Conservation (phyloP, 2,888 invertebrate genomes). For the Euphydryas editha region DNA sequence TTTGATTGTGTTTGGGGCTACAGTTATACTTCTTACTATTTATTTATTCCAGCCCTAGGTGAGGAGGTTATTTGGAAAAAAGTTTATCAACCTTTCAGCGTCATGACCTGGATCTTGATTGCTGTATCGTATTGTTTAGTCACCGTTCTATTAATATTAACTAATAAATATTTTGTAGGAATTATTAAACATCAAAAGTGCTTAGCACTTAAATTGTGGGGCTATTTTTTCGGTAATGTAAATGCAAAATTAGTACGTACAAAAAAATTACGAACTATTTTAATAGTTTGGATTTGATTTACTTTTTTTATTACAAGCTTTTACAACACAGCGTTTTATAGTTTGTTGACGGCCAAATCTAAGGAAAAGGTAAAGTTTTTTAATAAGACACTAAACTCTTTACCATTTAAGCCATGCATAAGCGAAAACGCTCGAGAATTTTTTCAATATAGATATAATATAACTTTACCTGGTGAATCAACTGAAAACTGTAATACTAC, state of each 20-base stretch:
- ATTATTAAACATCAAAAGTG: slow-evolving; percentile 41
- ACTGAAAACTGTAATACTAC: slow-evolving; percentile 49
- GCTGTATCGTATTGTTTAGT: slow-evolving; percentile 47
- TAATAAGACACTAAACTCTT: slow-evolving; percentile 45
- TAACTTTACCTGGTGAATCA: slow-evolving; percentile 49
- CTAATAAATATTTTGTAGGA: slow-evolving; percentile 36
- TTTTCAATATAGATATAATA: slow-evolving; percentile 54
- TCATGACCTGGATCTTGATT: slow-evolving; percentile 57
- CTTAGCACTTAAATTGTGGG: slow-evolving; percentile 55
- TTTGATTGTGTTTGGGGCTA: slow-evolving; percentile 64
- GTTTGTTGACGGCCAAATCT: slow-evolving; percentile 55
- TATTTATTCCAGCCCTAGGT: slow-evolving; percentile 53
- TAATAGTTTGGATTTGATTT: slow-evolving; percentile 64
- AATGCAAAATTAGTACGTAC: slow-evolving; percentile 50
- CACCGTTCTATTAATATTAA: slow-evolving; percentile 41
- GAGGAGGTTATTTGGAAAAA: slow-evolving; percentile 56
- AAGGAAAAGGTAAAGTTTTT: slow-evolving; percentile 42
- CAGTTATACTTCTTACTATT: slow-evolving; percentile 50
- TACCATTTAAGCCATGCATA: slow-evolving; percentile 57
- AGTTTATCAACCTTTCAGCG: slow-evolving; percentile 57
- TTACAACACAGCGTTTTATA: slow-evolving; percentile 62
- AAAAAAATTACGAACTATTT: slow-evolving; percentile 51
- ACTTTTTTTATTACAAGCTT: slow-evolving; percentile 63
- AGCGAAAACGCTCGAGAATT: slow-evolving; percentile 50
- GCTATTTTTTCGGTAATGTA: slow-evolving; percentile 56